Evolutionary conservation across 92 coral and sea anemone species (phyloP), one percentile per base, ranked within the genome.

Genomic region (Palythoa grandiflora): DNA sequence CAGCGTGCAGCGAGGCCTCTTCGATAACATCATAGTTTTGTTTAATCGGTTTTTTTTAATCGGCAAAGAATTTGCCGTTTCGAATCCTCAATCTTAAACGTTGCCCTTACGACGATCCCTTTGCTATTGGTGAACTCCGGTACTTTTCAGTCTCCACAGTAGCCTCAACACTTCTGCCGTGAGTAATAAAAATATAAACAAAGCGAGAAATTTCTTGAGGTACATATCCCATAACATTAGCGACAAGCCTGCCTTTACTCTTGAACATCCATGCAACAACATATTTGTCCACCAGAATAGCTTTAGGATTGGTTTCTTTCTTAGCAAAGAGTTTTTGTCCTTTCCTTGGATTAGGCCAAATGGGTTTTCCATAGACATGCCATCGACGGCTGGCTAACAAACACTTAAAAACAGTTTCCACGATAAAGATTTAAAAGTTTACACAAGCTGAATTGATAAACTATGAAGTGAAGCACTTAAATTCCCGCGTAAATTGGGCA

Each of bases 161-260:
- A 63, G 70, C 70, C 70, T 63, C 70, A 63, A 19, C 36, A 63
- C 36, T 63, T 63, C 28, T 35, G 9, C 78, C 57, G 55, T 44
- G 38, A 47, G 50, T 73, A 37, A 78, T 79, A 50, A 87, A 87
- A 87, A 78, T 66, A 61, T 77, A 87, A 80, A 77, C 89, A 87
- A 50, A 87, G 63, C 78, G 79, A 70, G 90, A 87, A 77, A 78
- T 68, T 78, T 87, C 72, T 78, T 78, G 85, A 60, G 85, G 79
- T 54, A 78, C 85, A 20, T 68, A 72, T 59, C 85, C 90, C 53
- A 87, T 85, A 87, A 87, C 90, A 87, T 78, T 50, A 66, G 85
- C 72, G 73, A 87, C 59, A 71, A 87, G 90, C 70, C 17, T 61
- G 21, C 68, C 68, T 61, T 61, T 61, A 16, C 79, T 87, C 90